Evolutionary conservation across 2,113 vertebrate genomes (phyloP).

Genomic region (Colistium nudipinnis): DNA sequence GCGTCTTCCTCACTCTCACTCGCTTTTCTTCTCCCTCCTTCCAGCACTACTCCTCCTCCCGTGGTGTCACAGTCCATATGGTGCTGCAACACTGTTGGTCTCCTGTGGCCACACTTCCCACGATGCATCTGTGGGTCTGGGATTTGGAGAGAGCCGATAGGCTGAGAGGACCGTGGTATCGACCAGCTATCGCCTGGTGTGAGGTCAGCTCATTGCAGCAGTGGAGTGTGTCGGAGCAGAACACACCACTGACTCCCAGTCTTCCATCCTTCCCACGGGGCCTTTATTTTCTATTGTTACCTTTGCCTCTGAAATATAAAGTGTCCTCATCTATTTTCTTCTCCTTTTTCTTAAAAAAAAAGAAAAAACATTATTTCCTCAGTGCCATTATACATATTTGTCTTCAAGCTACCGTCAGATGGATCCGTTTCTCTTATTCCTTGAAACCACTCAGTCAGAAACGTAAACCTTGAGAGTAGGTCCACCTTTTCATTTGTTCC

Average conservation of each 20-base stretch:
- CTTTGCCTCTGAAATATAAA: slow-evolving; percentile 18
- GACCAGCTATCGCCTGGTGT: slow-evolving; percentile 74
- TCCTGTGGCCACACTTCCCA: slow-evolving; percentile 84
- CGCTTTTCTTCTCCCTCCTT: slow-evolving; percentile 58
- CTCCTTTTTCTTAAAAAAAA: background rate
- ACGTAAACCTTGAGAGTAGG: background rate
- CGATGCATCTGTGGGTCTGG: slow-evolving; percentile 80
- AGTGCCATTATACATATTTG: slow-evolving; percentile 17
- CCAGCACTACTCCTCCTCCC: slow-evolving; percentile 67
- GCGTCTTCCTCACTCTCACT: slow-evolving; percentile 56
- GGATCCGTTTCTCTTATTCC: slow-evolving; percentile 38
- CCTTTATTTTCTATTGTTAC: slow-evolving; percentile 47
- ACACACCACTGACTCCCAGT: slow-evolving; percentile 67
- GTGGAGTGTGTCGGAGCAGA: slow-evolving; percentile 68
- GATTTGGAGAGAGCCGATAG: slow-evolving; percentile 71
- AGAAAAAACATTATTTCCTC: background rate
- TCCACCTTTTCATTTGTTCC: slow-evolving; percentile 17
- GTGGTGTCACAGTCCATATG: slow-evolving; percentile 82
- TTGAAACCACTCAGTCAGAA: slow-evolving; percentile 8
- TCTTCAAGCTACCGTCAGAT: slow-evolving; percentile 16
- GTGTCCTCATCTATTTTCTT: slow-evolving; percentile 21
- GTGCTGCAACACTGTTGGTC: slow-evolving; percentile 81
- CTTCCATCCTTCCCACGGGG: slow-evolving; percentile 52
- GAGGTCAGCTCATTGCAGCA: slow-evolving; percentile 70
- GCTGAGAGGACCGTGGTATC: slow-evolving; percentile 74